Evolutionary conservation across 2,888 invertebrate species (phyloP), one percentile per base, ranked within the genome.

Genomic region (Acanthosepion pharaonis): DNA sequence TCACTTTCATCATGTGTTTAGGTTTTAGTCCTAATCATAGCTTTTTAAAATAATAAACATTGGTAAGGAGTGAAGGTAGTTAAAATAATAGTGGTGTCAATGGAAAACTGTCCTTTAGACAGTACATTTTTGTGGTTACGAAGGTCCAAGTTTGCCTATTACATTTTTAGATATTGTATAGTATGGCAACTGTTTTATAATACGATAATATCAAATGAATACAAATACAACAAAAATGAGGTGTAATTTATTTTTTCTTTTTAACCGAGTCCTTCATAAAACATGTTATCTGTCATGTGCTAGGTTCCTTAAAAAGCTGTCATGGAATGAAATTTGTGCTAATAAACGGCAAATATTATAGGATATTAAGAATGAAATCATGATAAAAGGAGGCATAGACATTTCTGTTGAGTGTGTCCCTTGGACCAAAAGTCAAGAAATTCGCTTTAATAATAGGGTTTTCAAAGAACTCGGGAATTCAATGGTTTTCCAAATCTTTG

Each of bases 401-500:
- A 20, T 9, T n/a, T 78, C 33, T 78, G 33, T 78, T 33, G 15
- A 78, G 78, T 78, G 78, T 15, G 23, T 15, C n/a, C 33, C 15
- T n/a, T n/a, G n/a, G 11, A n/a, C 78, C 78, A 33, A 78, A 78
- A 78, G 78, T 78, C 78, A 78, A 78, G 78, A 78, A 78, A 78
- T 78, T 78, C 18, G 11, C 78, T 33, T 78, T 78, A 78, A 33
- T 78, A 78, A 78, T n/a, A 78, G 78, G 78, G 23, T 78, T 78
- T 28, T 78, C n/a, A n/a, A 78, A 78, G n/a, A n/a, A 33, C 9
- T 78, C 6, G n/a, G 9, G n/a, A 78, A 78, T 78, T 78, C 78
- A 78, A 78, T 78, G 78, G 78, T 78, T 78, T 78, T 78, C 33
- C 78, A 78, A 78, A 78, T 78, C 78, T 78, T 78, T 78, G 78